These are phyloP conservation scores for Elgaria multicarinata DNA, from an alignment of 2,113 vertebrate species.

Conservation along the genomic window DNA sequence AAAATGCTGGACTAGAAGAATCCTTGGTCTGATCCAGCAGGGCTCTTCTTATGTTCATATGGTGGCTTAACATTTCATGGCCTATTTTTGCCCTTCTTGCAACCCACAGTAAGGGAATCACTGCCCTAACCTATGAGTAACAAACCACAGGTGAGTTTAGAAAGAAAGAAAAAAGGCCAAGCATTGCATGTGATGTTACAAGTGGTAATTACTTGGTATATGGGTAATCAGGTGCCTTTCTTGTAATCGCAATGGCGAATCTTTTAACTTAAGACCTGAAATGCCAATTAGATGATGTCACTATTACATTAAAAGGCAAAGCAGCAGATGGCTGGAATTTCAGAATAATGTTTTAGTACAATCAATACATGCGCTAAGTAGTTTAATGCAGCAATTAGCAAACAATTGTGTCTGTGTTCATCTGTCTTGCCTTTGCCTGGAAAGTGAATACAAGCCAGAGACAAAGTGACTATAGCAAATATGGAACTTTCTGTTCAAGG, in stretches of 20 bases:
- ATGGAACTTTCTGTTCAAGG: background rate
- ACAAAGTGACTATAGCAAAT: background rate
- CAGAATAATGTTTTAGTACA: background rate
- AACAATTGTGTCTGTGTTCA: background rate
- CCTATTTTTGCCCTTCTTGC: background rate
- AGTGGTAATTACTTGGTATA: conserved; percentile 31
- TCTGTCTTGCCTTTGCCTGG: background rate
- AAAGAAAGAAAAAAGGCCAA: too few relatives aligned
- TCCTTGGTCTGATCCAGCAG: too few relatives aligned
- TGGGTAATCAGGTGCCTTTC: background rate
- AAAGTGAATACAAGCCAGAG: conserved; percentile 7
- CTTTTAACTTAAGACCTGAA: background rate
- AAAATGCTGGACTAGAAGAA: too few relatives aligned
- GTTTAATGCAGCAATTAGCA: conserved; percentile 22
- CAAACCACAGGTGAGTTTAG: too few relatives aligned
- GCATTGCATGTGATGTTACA: background rate
- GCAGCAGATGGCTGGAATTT: background rate
- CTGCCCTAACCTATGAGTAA: background rate
- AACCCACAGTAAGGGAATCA: background rate
- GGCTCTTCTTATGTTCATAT: background rate
- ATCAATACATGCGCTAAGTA: background rate
- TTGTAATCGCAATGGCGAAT: conserved; percentile 17
- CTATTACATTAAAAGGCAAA: background rate
- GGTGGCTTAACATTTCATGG: background rate
- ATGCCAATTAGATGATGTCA: conserved; percentile 2